phyloP scores from a whole-genome alignment of 2,113 vertebrate species.

The Lophotis ruficrista region DNA sequence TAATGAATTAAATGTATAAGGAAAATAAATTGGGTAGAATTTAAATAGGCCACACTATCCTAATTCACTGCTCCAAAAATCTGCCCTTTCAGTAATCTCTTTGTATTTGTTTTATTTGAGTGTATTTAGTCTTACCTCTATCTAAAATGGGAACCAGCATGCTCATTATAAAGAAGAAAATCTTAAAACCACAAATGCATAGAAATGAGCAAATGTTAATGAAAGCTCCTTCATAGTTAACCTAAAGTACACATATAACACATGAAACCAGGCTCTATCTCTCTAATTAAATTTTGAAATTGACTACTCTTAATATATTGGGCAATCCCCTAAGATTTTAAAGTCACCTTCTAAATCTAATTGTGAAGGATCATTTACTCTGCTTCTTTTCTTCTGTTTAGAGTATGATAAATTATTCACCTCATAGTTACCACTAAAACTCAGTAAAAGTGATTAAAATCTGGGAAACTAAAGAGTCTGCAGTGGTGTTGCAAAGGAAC shows the following conservation, averaged over 20 bases:
- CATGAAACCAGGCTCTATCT: neutral
- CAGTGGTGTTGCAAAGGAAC: neutral
- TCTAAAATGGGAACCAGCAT: neutral
- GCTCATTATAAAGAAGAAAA: neutral
- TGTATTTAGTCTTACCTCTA: neutral
- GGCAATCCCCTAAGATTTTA: slow-evolving; percentile 20
- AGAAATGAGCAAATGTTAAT: neutral
- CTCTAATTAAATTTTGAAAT: slow-evolving; percentile 36
- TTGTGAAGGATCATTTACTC: slow-evolving; percentile 43
- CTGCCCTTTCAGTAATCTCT: slow-evolving; percentile 14
- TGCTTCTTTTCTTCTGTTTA: slow-evolving; percentile 3
- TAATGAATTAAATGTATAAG: slow-evolving; percentile 4
- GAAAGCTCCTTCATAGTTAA: neutral
- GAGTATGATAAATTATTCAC: slow-evolving; percentile 57
- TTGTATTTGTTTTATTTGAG: neutral
- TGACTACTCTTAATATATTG: slow-evolving; percentile 4
- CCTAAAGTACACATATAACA: neutral
- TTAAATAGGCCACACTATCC: neutral
- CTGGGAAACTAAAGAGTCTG: neutral
- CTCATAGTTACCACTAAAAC: neutral
- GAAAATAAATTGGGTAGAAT: slow-evolving; percentile 11
- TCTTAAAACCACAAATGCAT: neutral
- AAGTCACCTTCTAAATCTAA: slow-evolving; percentile 49
- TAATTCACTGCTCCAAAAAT: slow-evolving; percentile 20
- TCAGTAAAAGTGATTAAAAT: slow-evolving; percentile 40